Percentiles rank a stretch among this genome's conserved stretches.
phyloP scores from a whole-genome alignment of 2,797 vertebrate species.

The Lutjanus campechanus region DNA sequence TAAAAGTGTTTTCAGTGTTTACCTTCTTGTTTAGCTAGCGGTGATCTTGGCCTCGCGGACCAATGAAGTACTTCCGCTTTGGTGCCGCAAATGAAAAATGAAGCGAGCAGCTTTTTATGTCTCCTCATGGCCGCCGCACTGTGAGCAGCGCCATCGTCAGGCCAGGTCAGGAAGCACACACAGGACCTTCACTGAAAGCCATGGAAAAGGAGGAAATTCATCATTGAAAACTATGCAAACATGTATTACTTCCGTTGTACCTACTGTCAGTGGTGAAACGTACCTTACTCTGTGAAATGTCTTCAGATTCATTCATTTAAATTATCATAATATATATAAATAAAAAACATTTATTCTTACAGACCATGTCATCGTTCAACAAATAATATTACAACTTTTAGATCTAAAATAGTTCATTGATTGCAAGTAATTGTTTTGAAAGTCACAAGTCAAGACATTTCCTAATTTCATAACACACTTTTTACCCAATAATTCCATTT shows the following conservation, averaged over 20 bases:
- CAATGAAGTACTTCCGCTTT: constrained; percentile 77
- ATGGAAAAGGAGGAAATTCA: not conserved
- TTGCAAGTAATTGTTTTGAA: too few relatives aligned
- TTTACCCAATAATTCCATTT: too few relatives aligned
- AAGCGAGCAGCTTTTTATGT: constrained; percentile 12
- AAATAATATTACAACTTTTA: too few relatives aligned
- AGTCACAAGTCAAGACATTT: too few relatives aligned
- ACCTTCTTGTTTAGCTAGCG: constrained; percentile 61
- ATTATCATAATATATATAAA: too few relatives aligned
- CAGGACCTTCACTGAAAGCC: fast-evolving
- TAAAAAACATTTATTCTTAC: too few relatives aligned
- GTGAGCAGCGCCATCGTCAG: constrained; percentile 56
- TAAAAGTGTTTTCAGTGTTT: constrained; percentile 21
- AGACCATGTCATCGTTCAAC: too few relatives aligned
- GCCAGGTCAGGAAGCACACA: not conserved
- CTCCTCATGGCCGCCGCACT: not conserved
- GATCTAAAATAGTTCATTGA: too few relatives aligned
- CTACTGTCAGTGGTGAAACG: not conserved
- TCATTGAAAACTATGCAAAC: not conserved
- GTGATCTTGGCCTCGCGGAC: constrained; percentile 71
- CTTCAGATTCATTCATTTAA: too few relatives aligned
- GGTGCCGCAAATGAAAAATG: constrained; percentile 6
- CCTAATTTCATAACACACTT: too few relatives aligned
- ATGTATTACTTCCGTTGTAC: not conserved
- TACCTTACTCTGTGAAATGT: too few relatives aligned